Base-by-base conservation (phyloP, 2,888 invertebrate species). In the Hoplodrina ambigua region DNA sequence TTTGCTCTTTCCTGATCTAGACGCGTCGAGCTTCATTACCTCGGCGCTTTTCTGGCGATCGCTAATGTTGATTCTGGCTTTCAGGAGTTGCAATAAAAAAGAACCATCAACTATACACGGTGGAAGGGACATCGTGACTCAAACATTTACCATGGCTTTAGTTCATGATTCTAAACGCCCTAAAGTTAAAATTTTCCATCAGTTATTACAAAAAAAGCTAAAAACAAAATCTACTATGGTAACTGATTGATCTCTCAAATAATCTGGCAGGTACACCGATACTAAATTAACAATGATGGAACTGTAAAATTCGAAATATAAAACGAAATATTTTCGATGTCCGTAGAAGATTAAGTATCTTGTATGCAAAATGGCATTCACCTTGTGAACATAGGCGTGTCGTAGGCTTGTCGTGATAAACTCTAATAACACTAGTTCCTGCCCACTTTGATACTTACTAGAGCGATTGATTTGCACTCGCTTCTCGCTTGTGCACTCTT, bases 381-480 rank as follows among this genome's bases (percentile, higher is more conserved):
- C 15, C 46, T 62, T 74, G 49, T 71, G 59, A 69, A 68, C 10
- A 57, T 54, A 69, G 37, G 60, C 75, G 44, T 60, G 67, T 54
- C 30, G 63, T 57, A 62, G 56, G 59, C 71, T 62, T 83, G 64
- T 64, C 86, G 86, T 85, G 85, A 44, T 65, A 37, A 66, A 75
- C 44, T 46, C 53, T 71, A 77, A 81, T 81, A 70, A 79, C 66
- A 64, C 60, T 41, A 66, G 75, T 80, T 83, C 80, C 82, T 85
- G 73, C 61, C 78, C 67, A 77, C 77, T 82, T 80, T 65, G 57
- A 64, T 81, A 80, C 75, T 87, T 84, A 87, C 72, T 84, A 81
- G 87, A 88, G 87, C 88, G 85, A 86, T 86, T 74, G 86, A 86
- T 88, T 86, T 78, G 78, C 80, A 81, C 82, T 78, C 76, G 67